A percentile compares a stretch with the other conserved stretches of the same genome.
Evolutionary conservation across 2,113 vertebrate genomes (phyloP).

Genomic region (Pterocles burchelli): DNA sequence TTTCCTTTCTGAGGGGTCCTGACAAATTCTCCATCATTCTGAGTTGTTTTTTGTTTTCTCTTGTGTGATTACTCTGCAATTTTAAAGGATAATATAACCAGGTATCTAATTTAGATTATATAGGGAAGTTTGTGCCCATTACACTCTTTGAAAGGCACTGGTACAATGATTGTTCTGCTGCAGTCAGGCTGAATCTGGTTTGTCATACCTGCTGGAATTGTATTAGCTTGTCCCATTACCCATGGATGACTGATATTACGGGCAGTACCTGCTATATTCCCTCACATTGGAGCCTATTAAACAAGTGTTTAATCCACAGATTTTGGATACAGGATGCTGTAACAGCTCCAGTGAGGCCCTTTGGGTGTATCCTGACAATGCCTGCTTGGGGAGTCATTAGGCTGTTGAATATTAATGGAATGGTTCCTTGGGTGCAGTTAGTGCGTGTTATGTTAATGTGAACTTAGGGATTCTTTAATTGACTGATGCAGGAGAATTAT

Average conservation of each 20-base stretch:
- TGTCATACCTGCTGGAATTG: background rate
- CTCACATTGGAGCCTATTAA: background rate
- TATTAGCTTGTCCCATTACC: background rate
- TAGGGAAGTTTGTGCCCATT: background rate
- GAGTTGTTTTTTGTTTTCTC: background rate
- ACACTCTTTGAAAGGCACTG: background rate
- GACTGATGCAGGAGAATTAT: background rate
- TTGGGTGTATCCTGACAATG: background rate
- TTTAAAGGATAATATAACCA: background rate
- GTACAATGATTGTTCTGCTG: background rate
- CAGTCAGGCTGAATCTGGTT: background rate
- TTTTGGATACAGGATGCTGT: conserved; percentile 6
- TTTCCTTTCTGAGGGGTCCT: background rate
- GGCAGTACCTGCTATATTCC: background rate
- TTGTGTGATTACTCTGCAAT: background rate
- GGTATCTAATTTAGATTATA: background rate
- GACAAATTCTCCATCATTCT: background rate
- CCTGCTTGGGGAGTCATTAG: background rate
- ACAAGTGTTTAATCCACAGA: background rate
- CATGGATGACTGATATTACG: background rate
- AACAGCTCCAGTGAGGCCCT: background rate
- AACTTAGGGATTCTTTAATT: background rate
- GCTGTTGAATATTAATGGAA: background rate
- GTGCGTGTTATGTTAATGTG: background rate
- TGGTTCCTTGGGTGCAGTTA: background rate